Conservation (phyloP, 2,888 invertebrate genomes). For the Pheosia tremula region DNA sequence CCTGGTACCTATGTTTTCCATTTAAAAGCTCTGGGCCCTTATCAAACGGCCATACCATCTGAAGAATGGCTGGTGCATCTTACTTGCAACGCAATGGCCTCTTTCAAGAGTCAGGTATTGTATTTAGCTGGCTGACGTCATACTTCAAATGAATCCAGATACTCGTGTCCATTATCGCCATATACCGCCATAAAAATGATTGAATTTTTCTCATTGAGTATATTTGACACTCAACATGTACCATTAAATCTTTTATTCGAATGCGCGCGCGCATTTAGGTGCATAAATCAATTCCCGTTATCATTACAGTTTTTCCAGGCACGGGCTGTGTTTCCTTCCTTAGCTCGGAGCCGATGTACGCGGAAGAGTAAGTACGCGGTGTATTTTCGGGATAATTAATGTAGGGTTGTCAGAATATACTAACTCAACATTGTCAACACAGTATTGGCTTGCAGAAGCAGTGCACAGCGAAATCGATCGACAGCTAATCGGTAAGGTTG, state of each 20-base stretch:
- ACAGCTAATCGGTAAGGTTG: too few species aligned
- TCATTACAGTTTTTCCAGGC: conserved; percentile 37
- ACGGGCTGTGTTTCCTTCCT: conserved; percentile 37
- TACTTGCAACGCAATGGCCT: too few species aligned
- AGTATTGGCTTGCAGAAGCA: too few species aligned
- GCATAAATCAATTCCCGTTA: conserved; percentile 42
- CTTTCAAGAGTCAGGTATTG: too few species aligned
- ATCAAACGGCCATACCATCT: too few species aligned
- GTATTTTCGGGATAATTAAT: conserved; percentile 34
- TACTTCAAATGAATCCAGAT: too few species aligned
- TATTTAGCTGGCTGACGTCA: too few species aligned
- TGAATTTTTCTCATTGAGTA: background rate
- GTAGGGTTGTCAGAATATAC: conserved; percentile 24
- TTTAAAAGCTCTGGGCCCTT: too few species aligned
- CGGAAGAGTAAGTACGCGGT: conserved; percentile 22
- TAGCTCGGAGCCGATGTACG: conserved; percentile 23
- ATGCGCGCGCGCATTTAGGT: background rate
- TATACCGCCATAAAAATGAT: background rate
- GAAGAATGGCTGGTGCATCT: too few species aligned
- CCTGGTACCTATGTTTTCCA: too few species aligned
- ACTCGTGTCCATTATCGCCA: too few species aligned
- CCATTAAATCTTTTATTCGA: background rate
- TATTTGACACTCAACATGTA: background rate
- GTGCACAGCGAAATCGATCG: too few species aligned
- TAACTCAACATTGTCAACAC: background rate